phyloP scores from a whole-genome alignment of 2,113 vertebrate genomes.

The Cryptoleucopteryx plumbea region DNA sequence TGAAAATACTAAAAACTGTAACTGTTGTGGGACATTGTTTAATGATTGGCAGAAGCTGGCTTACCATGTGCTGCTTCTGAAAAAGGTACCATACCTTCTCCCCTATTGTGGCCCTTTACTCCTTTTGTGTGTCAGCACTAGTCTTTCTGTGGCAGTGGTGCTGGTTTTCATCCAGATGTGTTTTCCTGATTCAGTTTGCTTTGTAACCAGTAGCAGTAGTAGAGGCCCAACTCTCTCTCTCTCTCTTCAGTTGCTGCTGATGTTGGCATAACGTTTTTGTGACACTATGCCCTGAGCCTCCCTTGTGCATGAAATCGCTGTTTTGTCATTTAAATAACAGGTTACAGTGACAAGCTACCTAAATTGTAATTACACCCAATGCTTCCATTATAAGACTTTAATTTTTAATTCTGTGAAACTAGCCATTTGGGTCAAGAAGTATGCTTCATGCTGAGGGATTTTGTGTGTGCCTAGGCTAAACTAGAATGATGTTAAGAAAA shows the following conservation, averaged over 20 bases:
- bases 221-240: neutral
- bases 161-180: neutral
- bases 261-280: neutral
- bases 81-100: neutral
- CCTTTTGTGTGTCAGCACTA: neutral
- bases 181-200: neutral
- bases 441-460: fast-evolving
- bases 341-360: neutral
- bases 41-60: neutral
- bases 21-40: neutral
- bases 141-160: neutral
- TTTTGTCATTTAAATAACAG: neutral
- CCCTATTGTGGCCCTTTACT: fast-evolving
- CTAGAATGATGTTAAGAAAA: neutral
- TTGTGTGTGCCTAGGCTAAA: neutral
- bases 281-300: neutral
- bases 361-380: neutral
- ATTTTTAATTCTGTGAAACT: neutral
- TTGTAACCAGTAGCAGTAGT: neutral
- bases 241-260: neutral
- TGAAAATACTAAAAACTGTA: neutral
- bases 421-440: neutral
- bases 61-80: neutral
- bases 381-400: neutral
- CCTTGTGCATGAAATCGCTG: neutral